Evolutionary conservation across 2,888 invertebrate species (phyloP).

Genomic region (Cephus pulcher): DNA sequence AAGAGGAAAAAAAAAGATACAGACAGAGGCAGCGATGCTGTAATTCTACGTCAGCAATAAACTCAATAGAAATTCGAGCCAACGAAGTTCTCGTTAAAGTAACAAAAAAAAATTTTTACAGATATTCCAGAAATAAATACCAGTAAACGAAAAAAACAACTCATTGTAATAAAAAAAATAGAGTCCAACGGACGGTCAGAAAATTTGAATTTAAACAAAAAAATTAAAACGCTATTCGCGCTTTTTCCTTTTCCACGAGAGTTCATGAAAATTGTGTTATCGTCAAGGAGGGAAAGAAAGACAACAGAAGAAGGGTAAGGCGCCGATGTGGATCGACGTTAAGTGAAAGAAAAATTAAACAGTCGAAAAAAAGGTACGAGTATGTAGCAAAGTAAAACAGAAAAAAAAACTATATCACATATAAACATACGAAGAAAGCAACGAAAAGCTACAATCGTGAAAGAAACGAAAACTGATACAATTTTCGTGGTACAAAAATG

Average conservation of each 20-base stretch:
- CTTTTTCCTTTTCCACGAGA: too few relatives aligned
- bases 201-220: too few relatives aligned
- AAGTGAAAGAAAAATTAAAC: background rate
- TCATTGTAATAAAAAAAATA: slow-evolving; percentile 13
- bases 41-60: too few relatives aligned
- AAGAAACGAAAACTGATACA: slow-evolving; percentile 49
- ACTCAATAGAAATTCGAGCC: too few relatives aligned
- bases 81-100: background rate
- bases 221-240: too few relatives aligned
- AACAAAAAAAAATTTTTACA: slow-evolving; percentile 22
- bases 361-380: background rate
- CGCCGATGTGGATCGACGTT: too few relatives aligned
- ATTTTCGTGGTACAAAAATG: slow-evolving; percentile 63
- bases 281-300: too few relatives aligned
- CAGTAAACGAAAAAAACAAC: slow-evolving; percentile 28
- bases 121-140: slow-evolving; percentile 30
- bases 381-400: background rate
- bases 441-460: slow-evolving; percentile 6
- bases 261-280: too few relatives aligned
- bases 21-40: too few relatives aligned
- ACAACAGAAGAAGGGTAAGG: too few relatives aligned
- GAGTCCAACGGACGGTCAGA: background rate
- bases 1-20: too few relatives aligned
- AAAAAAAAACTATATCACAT: background rate
- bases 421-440: background rate